Base-by-base conservation (phyloP, 2,888 invertebrate species). In the Hirtodrosophila cameraria region DNA sequence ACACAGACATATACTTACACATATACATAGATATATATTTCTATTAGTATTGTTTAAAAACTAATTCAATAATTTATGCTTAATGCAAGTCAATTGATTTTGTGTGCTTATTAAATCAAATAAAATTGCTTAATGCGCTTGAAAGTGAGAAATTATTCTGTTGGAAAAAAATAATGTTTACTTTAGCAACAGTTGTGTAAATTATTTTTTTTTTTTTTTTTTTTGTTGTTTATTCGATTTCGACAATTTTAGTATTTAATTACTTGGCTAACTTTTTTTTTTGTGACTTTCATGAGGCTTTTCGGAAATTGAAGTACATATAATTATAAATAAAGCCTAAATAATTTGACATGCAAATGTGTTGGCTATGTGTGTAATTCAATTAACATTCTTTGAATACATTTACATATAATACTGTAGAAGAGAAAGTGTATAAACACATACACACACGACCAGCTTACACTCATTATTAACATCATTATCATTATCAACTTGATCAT, bases 71-170 rank as follows among this genome's bases (percentile, higher is more conserved):
- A 78, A 84, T 75, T 82, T 75, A 82, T 42, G 16, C 30, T 58
- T 62, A 73, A 78, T 48, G 45, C 63, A 78, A 75, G 49, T 71
- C 62, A 85, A 84, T 75, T 78, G 79, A 69, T 71, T 71, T 62
- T 28, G 41, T 41, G 66, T 75, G 59, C 33, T 41, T 55, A 55
- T 58, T 49, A 52, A 61, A 54, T 58, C 45, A 54, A 63, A 33
- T 52, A 23, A 48, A 52, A 36, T n/a, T 36, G 43, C 45, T 25
- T 46, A 41, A 43, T 18, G 36, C 55, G 18, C 9, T 46, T 60
- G 28, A 38, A 33, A 64, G 36, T 67, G 57, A 38, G 43, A 52
- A 55, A 45, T 46, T 30, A 50, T 27, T 20, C 30, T 16, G 18
- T 7, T 18, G 23, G 30, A 16, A 15, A 18, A 45, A 53, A 52